Base-by-base conservation (phyloP, 2,888 invertebrate species). In the Lepidocyrtinus sp. region DNA sequence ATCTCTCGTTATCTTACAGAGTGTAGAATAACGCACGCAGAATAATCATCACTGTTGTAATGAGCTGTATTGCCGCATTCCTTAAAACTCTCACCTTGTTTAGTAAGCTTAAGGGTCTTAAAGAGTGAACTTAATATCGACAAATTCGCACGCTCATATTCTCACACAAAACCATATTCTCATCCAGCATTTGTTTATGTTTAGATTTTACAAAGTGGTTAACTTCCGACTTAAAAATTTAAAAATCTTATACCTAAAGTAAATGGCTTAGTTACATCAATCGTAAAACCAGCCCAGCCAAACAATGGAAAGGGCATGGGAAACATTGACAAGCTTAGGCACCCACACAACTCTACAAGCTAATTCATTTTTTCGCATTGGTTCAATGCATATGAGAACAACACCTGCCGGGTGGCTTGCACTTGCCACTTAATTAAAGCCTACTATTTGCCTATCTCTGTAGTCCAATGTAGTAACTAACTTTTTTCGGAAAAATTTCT, bases 51-150 rank as follows among this genome's bases (percentile, higher is more conserved):
- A 50, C 50, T 17, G 50, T 50, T 50, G 50, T 50, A 50, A 50
- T 50, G 50, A 50, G 50, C n/a, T n/a, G 12, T 50, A 50, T 50
- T 50, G 50, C 50, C 50, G 50, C 50, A 50, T 50, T 50, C 50
- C 50, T 7, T n/a, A n/a, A n/a, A 50, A n/a, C 50, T 2, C 50
- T 5, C 5, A 36, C 12, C 36, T 5, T 36, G 12, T 7, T 36
- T 36, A n/a, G 36, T 36, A 36, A 36, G 5, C 36, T 5, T 36
- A 36, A 36, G 5, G 5, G 36, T 12, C 36, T n/a, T 36, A 36
- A 36, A 7, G 12, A 50, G 15, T n/a, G 50, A 17, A 17, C 50
- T 50, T 7, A 36, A 36, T 7, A 12, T 36, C 5, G 12, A 36
- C 5, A 50, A 50, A 50, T 50, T 50, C 50, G 50, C 50, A 50